Base-by-base conservation (phyloP, 2,113 vertebrate species). In the Clinocottus analis region DNA sequence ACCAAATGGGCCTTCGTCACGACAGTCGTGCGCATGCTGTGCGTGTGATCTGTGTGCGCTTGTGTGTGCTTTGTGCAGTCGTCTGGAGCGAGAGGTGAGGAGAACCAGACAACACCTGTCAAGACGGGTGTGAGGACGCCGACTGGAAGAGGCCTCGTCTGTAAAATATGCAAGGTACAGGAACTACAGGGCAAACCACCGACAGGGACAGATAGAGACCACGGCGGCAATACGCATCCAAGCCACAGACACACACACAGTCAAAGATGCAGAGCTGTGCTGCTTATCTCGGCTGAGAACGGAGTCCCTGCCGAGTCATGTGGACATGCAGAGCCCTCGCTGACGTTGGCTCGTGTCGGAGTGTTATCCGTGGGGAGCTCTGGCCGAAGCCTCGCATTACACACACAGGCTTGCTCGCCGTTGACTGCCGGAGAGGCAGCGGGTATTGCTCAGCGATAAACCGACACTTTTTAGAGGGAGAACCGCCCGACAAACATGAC, bases 71-170 rank as follows among this genome's bases (percentile, higher is more conserved):
- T 56, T 77, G 63, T 59, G 33, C 2, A 1, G 29, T 21, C 11
- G 8, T 33, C 68, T 39, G 11, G 10, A 74, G 33, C 60, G 65
- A 56, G 17, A 53, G 66, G 45, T 31, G 64, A 80, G 64, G 3
- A 5, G 23, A 69, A 49, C 47, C 77, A 84, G 39, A 59, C 79
- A 61, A 76, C 76, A 84, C 62, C 79, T 62, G 80, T 82, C 76
- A 78, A n/a, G n/a, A 37, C 41, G 41, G 67, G 31, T 68, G 31
- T 65, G 67, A 73, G 62, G 29, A 33, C 29, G 45, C 45, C 45
- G 14, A 49, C 27, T 67, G 29, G 31, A 45, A 66, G 27, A 66
- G 27, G 27, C 25, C 4, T 16, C 5, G 39, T 9, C 27, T 66
- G 31, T 39, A 31, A 77, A 81, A 81, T 81, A 83, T 82, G 63